These are phyloP conservation scores for Eleginops maclovinus DNA, from an alignment of 2,113 vertebrate species.

Conservation along the genomic window DNA sequence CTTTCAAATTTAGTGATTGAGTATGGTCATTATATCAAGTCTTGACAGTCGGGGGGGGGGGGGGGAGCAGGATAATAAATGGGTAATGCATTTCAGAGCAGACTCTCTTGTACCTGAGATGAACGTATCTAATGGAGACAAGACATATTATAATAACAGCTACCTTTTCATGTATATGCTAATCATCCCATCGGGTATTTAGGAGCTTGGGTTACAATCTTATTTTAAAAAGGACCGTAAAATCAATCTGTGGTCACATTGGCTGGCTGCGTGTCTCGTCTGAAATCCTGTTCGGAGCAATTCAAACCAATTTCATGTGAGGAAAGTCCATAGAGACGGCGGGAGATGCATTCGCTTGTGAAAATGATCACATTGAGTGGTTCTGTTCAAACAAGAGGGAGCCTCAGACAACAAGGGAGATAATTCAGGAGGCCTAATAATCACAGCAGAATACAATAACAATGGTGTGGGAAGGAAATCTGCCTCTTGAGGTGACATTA, in stretches of 20 bases:
- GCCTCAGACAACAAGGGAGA: slow-evolving; percentile 21
- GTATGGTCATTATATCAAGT: slow-evolving; percentile 42
- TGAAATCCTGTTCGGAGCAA: slow-evolving; percentile 29
- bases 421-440: slow-evolving; percentile 27
- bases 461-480: slow-evolving; percentile 36
- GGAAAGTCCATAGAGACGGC: neutral
- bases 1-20: slow-evolving; percentile 56
- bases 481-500: slow-evolving; percentile 37
- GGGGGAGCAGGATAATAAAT: slow-evolving; percentile 40
- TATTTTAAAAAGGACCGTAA: slow-evolving; percentile 28
- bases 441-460: slow-evolving; percentile 38
- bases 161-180: slow-evolving; percentile 38
- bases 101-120: neutral
- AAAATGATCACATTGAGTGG: slow-evolving; percentile 26
- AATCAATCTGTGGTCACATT: slow-evolving; percentile 29
- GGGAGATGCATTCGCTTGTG: slow-evolving; percentile 21
- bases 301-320: slow-evolving; percentile 24
- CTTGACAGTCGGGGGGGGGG: slow-evolving; percentile 10
- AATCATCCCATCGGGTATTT: slow-evolving; percentile 19
- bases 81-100: neutral
- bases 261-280: slow-evolving; percentile 2
- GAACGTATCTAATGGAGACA: slow-evolving; percentile 27
- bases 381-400: slow-evolving; percentile 25
- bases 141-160: slow-evolving; percentile 16
- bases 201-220: neutral